Evolutionary conservation across 2,888 invertebrate species (phyloP).

Genomic region (Philereme vetulata): DNA sequence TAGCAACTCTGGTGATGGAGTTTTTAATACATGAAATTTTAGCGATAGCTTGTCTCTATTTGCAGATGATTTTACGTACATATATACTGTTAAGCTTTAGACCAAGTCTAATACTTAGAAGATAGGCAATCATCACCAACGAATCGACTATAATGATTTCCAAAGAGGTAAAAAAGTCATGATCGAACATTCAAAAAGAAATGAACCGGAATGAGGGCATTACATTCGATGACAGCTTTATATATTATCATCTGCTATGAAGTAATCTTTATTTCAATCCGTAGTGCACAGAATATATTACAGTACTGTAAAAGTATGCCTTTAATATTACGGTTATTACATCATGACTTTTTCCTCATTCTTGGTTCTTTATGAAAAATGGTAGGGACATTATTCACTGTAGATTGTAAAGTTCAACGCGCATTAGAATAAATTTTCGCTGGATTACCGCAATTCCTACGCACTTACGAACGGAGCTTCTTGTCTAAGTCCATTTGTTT

Average conservation of each 20-base stretch:
- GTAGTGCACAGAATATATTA: slow-evolving; percentile 23
- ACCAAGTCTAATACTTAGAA: background rate
- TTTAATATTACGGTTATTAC: slow-evolving; percentile 53
- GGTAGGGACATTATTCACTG: slow-evolving; percentile 30
- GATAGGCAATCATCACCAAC: background rate
- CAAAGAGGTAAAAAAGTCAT: slow-evolving; percentile 16
- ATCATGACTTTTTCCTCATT: slow-evolving; percentile 45
- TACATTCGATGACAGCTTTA: slow-evolving; percentile 57
- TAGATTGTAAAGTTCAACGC: slow-evolving; percentile 23
- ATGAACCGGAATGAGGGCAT: slow-evolving; percentile 31
- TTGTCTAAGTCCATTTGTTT: background rate
- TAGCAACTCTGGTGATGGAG: too few species aligned
- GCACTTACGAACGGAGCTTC: slow-evolving; percentile 4
- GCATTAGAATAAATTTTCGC: slow-evolving; percentile 17
- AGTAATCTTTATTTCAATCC: slow-evolving; percentile 59
- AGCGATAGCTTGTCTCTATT: too few species aligned
- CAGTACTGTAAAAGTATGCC: slow-evolving; percentile 53
- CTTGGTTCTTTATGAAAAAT: slow-evolving; percentile 44
- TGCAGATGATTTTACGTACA: too few species aligned
- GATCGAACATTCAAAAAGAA: background rate
- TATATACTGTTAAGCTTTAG: too few species aligned
- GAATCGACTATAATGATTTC: background rate
- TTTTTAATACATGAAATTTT: too few species aligned
- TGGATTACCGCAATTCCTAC: slow-evolving; percentile 13
- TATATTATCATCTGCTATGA: slow-evolving; percentile 66